A percentile compares a stretch with the other conserved stretches of the same genome.
Evolutionary conservation across 2,797 vertebrate species (phyloP).

Genomic region (Helostoma temminkii): DNA sequence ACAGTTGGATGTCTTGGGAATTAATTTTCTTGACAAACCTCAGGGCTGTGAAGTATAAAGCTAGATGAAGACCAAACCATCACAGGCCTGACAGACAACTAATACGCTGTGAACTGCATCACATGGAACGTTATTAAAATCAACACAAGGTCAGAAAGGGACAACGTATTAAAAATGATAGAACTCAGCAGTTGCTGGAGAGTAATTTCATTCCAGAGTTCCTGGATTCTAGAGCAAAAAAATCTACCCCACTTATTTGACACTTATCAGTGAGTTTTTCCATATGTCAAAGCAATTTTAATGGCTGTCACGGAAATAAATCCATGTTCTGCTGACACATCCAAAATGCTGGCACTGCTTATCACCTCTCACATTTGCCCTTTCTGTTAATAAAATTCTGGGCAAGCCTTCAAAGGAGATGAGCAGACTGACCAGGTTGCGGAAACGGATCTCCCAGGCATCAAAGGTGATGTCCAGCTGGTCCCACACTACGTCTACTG

Average conservation of each 20-base stretch:
- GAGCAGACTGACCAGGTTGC: conserved; percentile 87
- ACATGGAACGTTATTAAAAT: not conserved
- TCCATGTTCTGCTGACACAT: conserved; percentile 57
- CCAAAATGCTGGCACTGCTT: conserved; percentile 43
- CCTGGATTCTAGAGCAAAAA: conserved; percentile 25
- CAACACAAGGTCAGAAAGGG: conserved; percentile 16
- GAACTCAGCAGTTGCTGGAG: conserved; percentile 13
- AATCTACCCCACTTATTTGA: conserved; percentile 44
- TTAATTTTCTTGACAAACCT: too few species aligned
- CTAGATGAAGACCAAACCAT: not conserved
- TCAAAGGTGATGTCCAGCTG: conserved; percentile 92
- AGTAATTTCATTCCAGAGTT: conserved; percentile 36
- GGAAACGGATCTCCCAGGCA: conserved; percentile 93
- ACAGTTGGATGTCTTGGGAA: too few species aligned
- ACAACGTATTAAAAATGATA: not conserved
- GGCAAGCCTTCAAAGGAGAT: conserved; percentile 26
- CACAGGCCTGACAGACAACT: not conserved
- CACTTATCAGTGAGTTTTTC: conserved; percentile 48
- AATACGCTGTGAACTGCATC: not conserved
- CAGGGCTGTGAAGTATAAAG: too few species aligned
- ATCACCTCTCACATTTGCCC: conserved; percentile 28
- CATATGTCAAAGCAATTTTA: conserved; percentile 64
- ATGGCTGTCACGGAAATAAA: conserved; percentile 52
- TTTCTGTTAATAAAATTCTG: conserved; percentile 36
- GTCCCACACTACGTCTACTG: conserved; percentile 95